Percentiles rank a stretch among this genome's conserved stretches.
These are phyloP conservation scores for Trachemys scripta DNA, from an alignment of 2,113 vertebrate genomes.

Conservation along the genomic window DNA sequence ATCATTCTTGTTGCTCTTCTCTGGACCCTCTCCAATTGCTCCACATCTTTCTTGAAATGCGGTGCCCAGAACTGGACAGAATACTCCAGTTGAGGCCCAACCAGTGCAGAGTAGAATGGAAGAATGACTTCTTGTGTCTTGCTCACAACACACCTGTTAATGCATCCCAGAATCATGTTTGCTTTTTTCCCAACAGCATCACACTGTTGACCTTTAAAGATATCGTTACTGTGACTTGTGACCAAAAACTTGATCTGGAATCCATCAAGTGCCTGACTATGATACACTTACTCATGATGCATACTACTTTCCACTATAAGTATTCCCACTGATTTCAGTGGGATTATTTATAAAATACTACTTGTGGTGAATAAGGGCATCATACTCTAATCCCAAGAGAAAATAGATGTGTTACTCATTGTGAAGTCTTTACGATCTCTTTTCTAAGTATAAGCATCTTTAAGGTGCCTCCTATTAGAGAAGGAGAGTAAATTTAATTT, in stretches of 20 bases:
- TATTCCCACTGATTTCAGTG: background rate
- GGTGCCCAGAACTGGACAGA: too few relatives aligned
- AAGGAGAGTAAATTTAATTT: fast-evolving
- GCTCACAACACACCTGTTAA: too few relatives aligned
- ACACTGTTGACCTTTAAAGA: background rate
- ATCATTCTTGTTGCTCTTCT: too few relatives aligned
- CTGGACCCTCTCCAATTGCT: too few relatives aligned
- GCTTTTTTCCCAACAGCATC: too few relatives aligned
- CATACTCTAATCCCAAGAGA: background rate
- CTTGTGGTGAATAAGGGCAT: background rate
- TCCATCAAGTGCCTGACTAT: background rate
- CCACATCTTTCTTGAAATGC: too few relatives aligned
- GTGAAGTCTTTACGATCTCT: fast-evolving
- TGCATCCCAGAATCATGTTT: too few relatives aligned
- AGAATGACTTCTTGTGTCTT: too few relatives aligned
- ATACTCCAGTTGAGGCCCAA: too few relatives aligned
- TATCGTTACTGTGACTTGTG: background rate
- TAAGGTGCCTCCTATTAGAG: fast-evolving
- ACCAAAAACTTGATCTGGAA: background rate
- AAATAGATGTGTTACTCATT: fast-evolving
- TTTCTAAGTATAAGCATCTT: fast-evolving
- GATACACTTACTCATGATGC: background rate
- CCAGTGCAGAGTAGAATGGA: too few relatives aligned
- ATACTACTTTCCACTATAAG: background rate
- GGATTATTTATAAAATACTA: background rate